Conservation (phyloP, 1,140 invertebrate species). For the Lethrus apterus region DNA sequence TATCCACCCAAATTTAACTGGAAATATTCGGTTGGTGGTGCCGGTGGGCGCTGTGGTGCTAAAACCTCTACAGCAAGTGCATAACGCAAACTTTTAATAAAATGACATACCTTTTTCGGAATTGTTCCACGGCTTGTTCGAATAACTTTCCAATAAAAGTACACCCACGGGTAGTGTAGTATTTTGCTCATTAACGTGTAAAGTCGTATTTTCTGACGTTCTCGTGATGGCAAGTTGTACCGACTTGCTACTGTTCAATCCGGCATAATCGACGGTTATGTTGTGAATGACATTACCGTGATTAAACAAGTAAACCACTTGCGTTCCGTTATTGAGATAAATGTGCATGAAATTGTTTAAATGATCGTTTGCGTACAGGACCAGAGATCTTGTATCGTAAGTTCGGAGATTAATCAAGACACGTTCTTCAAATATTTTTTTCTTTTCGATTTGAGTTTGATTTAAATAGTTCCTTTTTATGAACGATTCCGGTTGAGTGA, state of each 20-base stretch:
- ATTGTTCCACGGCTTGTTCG: constrained; percentile 78
- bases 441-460: constrained; percentile 53
- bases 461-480: constrained; percentile 69
- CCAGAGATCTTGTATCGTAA: constrained; percentile 70
- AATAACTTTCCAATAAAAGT: constrained; percentile 63
- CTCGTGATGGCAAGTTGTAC: constrained; percentile 78
- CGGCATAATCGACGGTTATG: constrained; percentile 64
- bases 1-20: constrained; percentile 85
- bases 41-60: constrained; percentile 72
- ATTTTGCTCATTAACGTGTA: constrained; percentile 79
- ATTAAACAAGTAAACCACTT: constrained; percentile 79
- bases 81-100: neutral
- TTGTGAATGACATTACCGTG: constrained; percentile 71
- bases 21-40: constrained; percentile 77
- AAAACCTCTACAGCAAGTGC: constrained; percentile 60
- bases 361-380: constrained; percentile 88
- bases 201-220: constrained; percentile 59
- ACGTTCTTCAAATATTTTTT: constrained; percentile 67
- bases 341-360: constrained; percentile 90
- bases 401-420: constrained; percentile 82
- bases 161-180: constrained; percentile 62
- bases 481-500: constrained; percentile 70
- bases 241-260: constrained; percentile 69
- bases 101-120: constrained; percentile 57
- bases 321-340: constrained; percentile 64